These are phyloP conservation scores for Dione juno DNA, from an alignment of 2,888 invertebrate species.

Conservation along the genomic window DNA sequence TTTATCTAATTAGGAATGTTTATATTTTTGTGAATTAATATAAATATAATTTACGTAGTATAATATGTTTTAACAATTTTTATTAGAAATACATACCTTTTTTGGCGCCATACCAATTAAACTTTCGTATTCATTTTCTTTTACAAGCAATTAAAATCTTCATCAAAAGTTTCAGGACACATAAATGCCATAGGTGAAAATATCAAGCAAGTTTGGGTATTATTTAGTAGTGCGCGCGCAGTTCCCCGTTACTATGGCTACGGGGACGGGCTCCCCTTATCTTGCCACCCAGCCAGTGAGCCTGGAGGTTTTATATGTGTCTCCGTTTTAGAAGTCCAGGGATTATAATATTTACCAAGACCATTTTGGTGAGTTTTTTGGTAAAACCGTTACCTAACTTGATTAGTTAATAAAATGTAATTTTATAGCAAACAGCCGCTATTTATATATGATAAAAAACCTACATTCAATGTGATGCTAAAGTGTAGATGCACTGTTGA, in stretches of 20 bases:
- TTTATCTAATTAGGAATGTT: not conserved
- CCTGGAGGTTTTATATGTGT: constrained; percentile 44
- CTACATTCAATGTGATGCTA: not conserved
- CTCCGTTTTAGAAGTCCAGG: constrained; percentile 14
- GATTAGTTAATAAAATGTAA: not conserved
- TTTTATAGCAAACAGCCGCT: not conserved
- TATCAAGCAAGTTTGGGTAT: constrained; percentile 41
- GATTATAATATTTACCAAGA: not conserved
- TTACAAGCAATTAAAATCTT: constrained; percentile 30
- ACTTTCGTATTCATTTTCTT: constrained; percentile 21
- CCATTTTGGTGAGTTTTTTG: constrained; percentile 19
- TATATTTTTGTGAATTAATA: not conserved
- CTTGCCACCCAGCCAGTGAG: constrained; percentile 39
- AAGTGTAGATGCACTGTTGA: not conserved
- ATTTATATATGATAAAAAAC: not conserved
- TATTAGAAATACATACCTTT: constrained; percentile 63
- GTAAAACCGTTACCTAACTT: not conserved
- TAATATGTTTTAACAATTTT: not conserved
- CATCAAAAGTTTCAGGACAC: constrained; percentile 60
- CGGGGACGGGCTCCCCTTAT: constrained; percentile 52
- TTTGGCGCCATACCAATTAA: constrained; percentile 68
- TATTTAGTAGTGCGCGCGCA: constrained; percentile 72
- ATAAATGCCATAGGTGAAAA: constrained; percentile 64
- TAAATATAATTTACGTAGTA: not conserved
- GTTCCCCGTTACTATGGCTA: constrained; percentile 61